Percentiles rank a stretch among this genome's conserved stretches.
phyloP scores from a whole-genome alignment of 64 coral and sea anemone genomes.

The Stichodactyla mertensii region DNA sequence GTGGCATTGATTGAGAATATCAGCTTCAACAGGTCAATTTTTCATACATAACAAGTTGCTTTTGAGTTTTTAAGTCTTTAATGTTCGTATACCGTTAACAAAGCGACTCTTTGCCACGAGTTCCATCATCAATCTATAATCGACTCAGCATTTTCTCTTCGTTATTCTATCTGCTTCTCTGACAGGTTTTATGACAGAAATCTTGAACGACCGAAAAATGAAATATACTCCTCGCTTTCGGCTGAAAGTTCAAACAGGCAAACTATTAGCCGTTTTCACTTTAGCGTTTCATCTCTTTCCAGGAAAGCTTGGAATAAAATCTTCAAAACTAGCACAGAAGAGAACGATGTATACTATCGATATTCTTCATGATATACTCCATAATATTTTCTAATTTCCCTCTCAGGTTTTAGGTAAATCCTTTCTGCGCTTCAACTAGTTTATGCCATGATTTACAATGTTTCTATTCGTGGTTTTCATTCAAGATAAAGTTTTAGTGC shows the following conservation, averaged over 20 bases:
- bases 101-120: neutral
- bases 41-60: too few relatives aligned
- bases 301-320: neutral
- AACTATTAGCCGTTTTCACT: neutral
- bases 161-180: neutral
- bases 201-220: neutral
- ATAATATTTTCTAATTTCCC: neutral
- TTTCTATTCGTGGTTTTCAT: too few relatives aligned
- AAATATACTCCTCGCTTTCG: neutral
- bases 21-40: too few relatives aligned
- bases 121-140: neutral
- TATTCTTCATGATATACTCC: neutral
- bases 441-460: too few relatives aligned
- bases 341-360: neutral
- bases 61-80: too few relatives aligned
- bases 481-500: too few relatives aligned
- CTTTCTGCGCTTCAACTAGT: too few relatives aligned
- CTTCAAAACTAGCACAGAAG: neutral
- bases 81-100: too few relatives aligned
- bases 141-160: neutral
- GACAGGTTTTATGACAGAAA: neutral
- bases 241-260: neutral
- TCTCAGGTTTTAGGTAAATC: too few relatives aligned
- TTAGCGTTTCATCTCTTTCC: neutral
- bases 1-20: too few relatives aligned